A percentile compares a stretch with the other conserved stretches of the same genome.
Evolutionary conservation across 1,140 invertebrate genomes (phyloP).

Genomic region (Grapholita molesta): DNA sequence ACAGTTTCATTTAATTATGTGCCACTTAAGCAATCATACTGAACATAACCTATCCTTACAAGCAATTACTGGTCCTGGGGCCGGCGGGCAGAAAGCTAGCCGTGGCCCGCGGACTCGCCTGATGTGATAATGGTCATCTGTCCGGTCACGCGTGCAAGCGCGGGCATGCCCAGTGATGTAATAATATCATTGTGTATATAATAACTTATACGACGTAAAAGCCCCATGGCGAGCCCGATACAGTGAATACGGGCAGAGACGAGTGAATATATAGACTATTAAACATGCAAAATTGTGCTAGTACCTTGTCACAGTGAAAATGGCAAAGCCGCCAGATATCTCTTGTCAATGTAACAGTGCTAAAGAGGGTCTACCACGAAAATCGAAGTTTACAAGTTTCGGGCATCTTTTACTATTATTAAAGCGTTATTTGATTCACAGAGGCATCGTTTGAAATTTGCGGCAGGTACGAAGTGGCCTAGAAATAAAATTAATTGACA

Average conservation of each 20-base stretch:
- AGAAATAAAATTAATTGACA: too few species aligned
- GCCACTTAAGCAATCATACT: background rate
- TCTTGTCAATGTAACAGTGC: too few species aligned
- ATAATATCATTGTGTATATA: background rate
- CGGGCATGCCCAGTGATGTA: background rate
- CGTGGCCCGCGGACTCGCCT: background rate
- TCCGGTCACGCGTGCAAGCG: background rate
- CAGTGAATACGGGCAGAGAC: background rate
- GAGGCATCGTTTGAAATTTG: too few species aligned
- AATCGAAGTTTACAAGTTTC: too few species aligned
- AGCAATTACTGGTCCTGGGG: background rate
- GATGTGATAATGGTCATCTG: background rate
- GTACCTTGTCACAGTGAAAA: too few species aligned
- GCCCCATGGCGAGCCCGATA: background rate
- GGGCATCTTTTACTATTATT: too few species aligned
- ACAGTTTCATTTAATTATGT: background rate
- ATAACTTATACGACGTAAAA: background rate
- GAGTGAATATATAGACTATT: background rate
- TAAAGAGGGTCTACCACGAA: too few species aligned
- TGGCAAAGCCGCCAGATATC: too few species aligned
- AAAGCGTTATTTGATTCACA: too few species aligned
- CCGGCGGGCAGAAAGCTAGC: background rate
- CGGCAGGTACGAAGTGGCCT: too few species aligned
- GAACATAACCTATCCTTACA: background rate
- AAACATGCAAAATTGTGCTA: too few species aligned